Base-by-base conservation (phyloP, 2,113 vertebrate genomes). In the Poecilia latipinna region DNA sequence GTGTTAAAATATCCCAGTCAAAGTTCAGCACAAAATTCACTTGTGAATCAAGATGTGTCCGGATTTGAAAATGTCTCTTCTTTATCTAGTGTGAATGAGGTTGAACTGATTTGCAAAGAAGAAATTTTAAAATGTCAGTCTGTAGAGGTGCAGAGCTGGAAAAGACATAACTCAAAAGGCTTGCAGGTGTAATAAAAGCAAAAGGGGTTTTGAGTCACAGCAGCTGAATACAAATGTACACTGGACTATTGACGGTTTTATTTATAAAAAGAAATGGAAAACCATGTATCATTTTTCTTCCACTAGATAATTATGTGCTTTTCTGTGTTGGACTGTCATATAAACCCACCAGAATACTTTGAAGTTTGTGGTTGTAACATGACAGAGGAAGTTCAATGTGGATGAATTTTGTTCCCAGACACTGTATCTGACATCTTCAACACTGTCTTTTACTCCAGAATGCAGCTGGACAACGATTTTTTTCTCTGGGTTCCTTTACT, bases 401-500 rank as follows among this genome's bases (percentile, higher is more conserved):
- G n/a, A 2, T 57, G 24, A 24, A 10, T 24, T n/a, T 24, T 2
- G 2, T n/a, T 57, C 24, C 51, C 5, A n/a, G 51, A 57, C 19
- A 57, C 8, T 8, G 57, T 48, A 19, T 61, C 62, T 60, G 69
- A 69, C 61, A 65, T 37, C 24, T n/a, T 24, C 22, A 57, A 57
- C 65, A 35, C 63, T 42, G 39, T 70, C 39, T 26, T 19, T 65
- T 35, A 64, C 15, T 26, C 61, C 57, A 35, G 26, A 61, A 57
- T 61, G 17, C 31, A 71, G 63, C 11, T 1, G 4, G 65, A 28
- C 60, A 57, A 64, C n/a, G 28, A 68, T 61, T 77, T 83, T 83
- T 67, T 26, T 83, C 76, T 75, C 35, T 4, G 19, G n/a, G 65
- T 51, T 72, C 31, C 68, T 65, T 66, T 57, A 60, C 8, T 24